phyloP scores from a whole-genome alignment of 1,140 invertebrate species.

The Potamilus streckersoni region DNA sequence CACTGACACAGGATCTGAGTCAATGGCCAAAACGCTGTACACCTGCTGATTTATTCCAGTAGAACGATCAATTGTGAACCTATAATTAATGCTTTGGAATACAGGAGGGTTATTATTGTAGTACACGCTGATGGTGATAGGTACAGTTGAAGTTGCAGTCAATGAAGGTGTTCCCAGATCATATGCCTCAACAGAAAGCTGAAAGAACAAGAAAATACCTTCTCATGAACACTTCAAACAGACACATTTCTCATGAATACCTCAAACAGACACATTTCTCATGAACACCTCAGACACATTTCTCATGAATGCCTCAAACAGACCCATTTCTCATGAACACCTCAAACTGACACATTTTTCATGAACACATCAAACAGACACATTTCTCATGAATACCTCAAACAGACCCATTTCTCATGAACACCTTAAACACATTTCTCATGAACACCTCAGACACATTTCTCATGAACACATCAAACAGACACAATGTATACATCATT shows the following conservation, averaged over 20 bases:
- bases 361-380: neutral
- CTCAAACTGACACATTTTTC: neutral
- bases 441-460: neutral
- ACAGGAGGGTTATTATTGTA: conserved; percentile 43
- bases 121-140: conserved; percentile 41
- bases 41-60: conserved; percentile 8
- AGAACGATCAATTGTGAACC: conserved; percentile 20
- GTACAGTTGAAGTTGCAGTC: conserved; percentile 9
- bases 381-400: neutral
- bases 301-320: neutral
- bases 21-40: conserved; percentile 38
- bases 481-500: too few species aligned
- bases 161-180: conserved; percentile 34
- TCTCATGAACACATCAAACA: neutral
- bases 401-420: too few species aligned
- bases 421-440: neutral
- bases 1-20: conserved; percentile 29
- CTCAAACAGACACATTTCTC: too few species aligned
- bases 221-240: neutral
- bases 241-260: neutral
- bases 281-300: neutral
- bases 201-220: conserved; percentile 10
- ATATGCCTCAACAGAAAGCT: conserved; percentile 37
- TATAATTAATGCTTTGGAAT: conserved; percentile 37
- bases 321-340: neutral